Evolutionary conservation across 2,797 vertebrate species (phyloP), one percentile per base, ranked within the genome.

Genomic region (Anolis apletophallus): DNA sequence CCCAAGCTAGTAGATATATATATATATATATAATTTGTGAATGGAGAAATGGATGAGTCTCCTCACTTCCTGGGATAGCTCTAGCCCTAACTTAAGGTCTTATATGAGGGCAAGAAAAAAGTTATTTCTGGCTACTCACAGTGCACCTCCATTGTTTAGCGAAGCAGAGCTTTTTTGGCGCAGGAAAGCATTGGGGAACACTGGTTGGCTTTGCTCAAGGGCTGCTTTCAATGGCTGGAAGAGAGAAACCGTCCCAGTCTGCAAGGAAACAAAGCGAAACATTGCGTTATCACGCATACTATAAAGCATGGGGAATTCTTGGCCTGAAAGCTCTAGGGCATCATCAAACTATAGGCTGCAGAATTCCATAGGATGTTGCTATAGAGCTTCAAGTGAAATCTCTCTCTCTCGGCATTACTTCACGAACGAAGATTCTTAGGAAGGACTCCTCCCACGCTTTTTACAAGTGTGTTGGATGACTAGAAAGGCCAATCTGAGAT

Each of bases 221-320:
- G 97, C 97, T 89, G 97, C 97, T 95, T 98, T 97, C 96, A 98
- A 89, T 17, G 97, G 97, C 95, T 99, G 98, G 95, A 97, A 97
- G 13, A 97, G 94, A 23, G 97, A 97, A 88, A 96, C 96, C 0
- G 96, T 93, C 10, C 96, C 96, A 0, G 96, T 96, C 97, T 97
- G 94, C 6, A 6, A 90, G 77, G 86, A 40, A 36, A 91, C 16
- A 92, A 85, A 67, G 59, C 78, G 52, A 57, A 1, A 0, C 10
- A 40, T 23, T 1, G 32, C 32, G 36, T 26, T 55, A 36, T 26
- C 9, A 10, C 0, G 26, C 8, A 2, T 10, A 29, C 26, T 26
- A 29, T 26, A 11, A 29, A 64, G 61, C 11, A 64, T 29, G 26
- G 26, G 21, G 57, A 59, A 59, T 21, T 59, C 57, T 59, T 6